Conservation (phyloP, 2,113 vertebrate species). For the chimpanzee (Pan troglodytes) region NHGRI_mPanTro3-v2.1_pri NC_086015.1:175267001-175267500, state of each 20-base stretch:
- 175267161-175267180: conserved; percentile 8
- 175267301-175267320: background rate
- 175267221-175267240: background rate
- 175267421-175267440: background rate
- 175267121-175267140: background rate
- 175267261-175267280: background rate
- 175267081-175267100: background rate
- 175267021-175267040: too few species aligned
- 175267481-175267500: background rate
- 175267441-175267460: background rate
- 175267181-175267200: background rate
- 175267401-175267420: background rate
- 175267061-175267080: too few species aligned
- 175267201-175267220: background rate
- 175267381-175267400: conserved; percentile 8
- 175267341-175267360: background rate
- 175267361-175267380: conserved; percentile 1
- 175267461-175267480: background rate
- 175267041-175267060: too few species aligned
- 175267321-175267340: background rate
- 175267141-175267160: background rate
- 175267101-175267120: background rate
- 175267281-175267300: background rate
- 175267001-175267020: too few species aligned
- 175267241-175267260: background rate